A percentile compares a stretch with the other conserved stretches of the same genome.
Evolutionary conservation across 2,797 vertebrate genomes (phyloP).

Genomic region (Etheostoma nigrum): DNA sequence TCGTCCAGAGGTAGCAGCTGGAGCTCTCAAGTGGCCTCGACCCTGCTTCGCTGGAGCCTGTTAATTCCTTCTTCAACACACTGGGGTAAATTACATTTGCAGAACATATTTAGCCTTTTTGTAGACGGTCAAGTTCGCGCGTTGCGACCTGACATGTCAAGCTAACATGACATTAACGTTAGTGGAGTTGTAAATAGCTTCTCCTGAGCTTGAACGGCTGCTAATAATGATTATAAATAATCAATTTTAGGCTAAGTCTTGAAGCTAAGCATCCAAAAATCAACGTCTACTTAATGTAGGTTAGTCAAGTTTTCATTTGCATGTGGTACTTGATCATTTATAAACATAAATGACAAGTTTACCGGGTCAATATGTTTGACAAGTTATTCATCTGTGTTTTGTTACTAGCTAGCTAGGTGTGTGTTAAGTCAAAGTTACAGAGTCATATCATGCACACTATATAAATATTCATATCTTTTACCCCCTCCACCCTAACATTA

Average conservation of each 20-base stretch:
- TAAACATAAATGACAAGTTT: not conserved
- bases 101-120: not conserved
- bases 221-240: not conserved
- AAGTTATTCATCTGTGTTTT: not conserved
- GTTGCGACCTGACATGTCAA: conserved; percentile 16
- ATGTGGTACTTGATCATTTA: not conserved
- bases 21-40: conserved; percentile 12
- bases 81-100: not conserved
- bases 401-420: too few species aligned
- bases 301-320: not conserved
- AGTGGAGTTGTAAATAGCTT: conserved; percentile 32
- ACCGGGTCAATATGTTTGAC: not conserved
- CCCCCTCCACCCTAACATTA: not conserved
- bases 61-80: not conserved
- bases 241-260: too few species aligned
- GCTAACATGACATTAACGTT: conserved; percentile 34
- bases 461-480: not conserved
- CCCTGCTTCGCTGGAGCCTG: conserved; percentile 27
- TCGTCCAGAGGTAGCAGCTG: conserved; percentile 54
- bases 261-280: too few species aligned
- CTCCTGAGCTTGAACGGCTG: not conserved
- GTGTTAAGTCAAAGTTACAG: not conserved
- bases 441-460: not conserved
- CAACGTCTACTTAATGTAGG: too few species aligned
- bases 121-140: conserved; percentile 4